These are phyloP conservation scores for Penaeus monodon DNA, from an alignment of 2,888 invertebrate genomes.

Conservation along the genomic window DNA sequence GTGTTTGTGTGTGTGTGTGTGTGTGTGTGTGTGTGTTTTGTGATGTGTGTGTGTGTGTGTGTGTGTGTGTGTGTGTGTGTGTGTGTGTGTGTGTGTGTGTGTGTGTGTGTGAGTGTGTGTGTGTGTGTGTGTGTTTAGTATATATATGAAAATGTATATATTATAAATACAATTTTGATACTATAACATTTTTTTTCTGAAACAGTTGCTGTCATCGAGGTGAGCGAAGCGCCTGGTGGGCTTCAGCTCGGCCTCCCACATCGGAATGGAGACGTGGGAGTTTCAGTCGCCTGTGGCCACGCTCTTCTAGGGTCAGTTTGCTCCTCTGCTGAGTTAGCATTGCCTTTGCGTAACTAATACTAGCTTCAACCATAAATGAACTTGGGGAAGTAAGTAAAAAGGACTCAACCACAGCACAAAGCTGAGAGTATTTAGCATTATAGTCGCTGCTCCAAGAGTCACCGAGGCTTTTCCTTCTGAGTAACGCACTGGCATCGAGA, in stretches of 20 bases:
- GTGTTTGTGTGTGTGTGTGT: too few species aligned
- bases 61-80: too few species aligned
- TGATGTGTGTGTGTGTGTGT: too few species aligned
- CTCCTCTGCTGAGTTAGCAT: conserved; percentile 18
- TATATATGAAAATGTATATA: not conserved
- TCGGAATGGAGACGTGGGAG: conserved; percentile 21
- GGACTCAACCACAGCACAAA: conserved; percentile 30
- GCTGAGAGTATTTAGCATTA: conserved; percentile 29
- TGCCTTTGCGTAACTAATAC: conserved; percentile 32
- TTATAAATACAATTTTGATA: not conserved
- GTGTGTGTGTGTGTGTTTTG: too few species aligned
- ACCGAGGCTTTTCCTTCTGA: conserved; percentile 30
- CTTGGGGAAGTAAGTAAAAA: conserved; percentile 35
- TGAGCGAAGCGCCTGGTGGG: conserved; percentile 28
- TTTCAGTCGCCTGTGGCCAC: conserved; percentile 27
- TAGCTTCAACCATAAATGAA: conserved; percentile 40
- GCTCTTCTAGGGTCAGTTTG: conserved; percentile 36
- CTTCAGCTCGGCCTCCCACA: conserved; percentile 15
- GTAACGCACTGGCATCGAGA: conserved; percentile 25
- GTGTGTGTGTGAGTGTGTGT: too few species aligned
- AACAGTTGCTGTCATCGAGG: not conserved
- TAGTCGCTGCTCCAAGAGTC: conserved; percentile 15
- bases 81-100: too few species aligned
- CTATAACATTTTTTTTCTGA: too few species aligned
- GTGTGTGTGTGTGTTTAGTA: too few species aligned